Evolutionary conservation across 2,888 invertebrate species (phyloP).

Genomic region (Graphium colonna): DNA sequence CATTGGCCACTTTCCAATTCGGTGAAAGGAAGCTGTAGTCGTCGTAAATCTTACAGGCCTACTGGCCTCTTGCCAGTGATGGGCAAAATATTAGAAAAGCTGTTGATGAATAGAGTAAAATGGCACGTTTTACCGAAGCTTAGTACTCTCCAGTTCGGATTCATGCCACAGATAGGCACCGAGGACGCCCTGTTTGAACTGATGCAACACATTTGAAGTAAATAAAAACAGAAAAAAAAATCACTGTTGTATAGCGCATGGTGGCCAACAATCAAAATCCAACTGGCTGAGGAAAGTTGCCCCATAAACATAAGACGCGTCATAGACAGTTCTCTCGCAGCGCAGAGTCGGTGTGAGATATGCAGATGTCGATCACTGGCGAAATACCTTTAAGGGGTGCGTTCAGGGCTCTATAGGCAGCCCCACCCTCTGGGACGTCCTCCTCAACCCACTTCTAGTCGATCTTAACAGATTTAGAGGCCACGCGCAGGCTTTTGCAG

Average conservation of each 20-base stretch:
- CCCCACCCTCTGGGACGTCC: background rate
- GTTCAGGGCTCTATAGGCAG: background rate
- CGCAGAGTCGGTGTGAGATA: no score
- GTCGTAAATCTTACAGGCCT: background rate
- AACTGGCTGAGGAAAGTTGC: no score
- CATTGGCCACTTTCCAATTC: background rate
- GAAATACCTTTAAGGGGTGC: no score
- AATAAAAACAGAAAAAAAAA: background rate
- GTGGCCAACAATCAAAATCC: background rate
- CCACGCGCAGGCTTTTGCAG: background rate
- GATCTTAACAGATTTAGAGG: background rate
- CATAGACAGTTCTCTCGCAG: no score
- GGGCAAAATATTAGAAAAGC: background rate
- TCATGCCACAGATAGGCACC: background rate
- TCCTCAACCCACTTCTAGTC: background rate
- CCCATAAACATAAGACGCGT: no score
- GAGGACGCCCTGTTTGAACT: background rate
- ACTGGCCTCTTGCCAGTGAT: background rate
- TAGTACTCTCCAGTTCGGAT: background rate
- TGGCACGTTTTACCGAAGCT: background rate
- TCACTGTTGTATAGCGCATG: background rate
- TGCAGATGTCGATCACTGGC: no score
- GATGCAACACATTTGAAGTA: background rate
- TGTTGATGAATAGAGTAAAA: no score
- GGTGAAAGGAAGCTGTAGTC: background rate